These are phyloP conservation scores for Nipponacmea schrenckii DNA, from an alignment of 2,888 invertebrate genomes.

Conservation along the genomic window DNA sequence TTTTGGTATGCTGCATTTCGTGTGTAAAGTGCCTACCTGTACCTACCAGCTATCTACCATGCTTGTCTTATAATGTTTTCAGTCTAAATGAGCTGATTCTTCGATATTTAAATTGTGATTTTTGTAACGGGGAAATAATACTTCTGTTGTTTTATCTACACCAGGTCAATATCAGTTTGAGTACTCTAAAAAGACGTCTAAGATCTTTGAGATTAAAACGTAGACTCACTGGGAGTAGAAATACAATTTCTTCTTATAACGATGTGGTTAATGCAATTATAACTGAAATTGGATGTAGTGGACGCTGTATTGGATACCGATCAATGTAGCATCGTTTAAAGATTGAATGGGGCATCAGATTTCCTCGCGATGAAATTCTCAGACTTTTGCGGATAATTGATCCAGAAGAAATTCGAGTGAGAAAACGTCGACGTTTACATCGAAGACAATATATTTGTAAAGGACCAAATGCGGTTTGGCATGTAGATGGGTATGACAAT, in stretches of 20 bases:
- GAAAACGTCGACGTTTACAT: too few species aligned
- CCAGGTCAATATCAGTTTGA: background rate
- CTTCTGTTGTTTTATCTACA: background rate
- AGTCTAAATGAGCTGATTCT: background rate
- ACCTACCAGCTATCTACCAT: background rate
- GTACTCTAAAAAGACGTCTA: background rate
- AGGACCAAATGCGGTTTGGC: too few species aligned
- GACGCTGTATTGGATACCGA: background rate
- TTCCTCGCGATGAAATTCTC: slow-evolving; percentile 3
- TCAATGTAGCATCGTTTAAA: background rate
- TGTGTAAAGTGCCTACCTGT: slow-evolving; percentile 1
- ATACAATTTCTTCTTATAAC: background rate
- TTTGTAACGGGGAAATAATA: background rate
- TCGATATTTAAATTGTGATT: background rate
- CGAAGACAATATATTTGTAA: too few species aligned
- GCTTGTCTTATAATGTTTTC: background rate
- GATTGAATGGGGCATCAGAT: background rate
- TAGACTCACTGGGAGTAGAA: background rate
- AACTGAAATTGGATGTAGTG: background rate
- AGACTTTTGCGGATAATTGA: background rate
- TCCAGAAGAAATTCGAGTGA: too few species aligned
- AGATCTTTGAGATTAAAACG: background rate
- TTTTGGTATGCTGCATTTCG: background rate
- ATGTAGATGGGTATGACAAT: too few species aligned
- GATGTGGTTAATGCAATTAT: too few species aligned